Evolutionary conservation across 2,888 invertebrate genomes (phyloP), one percentile per base, ranked within the genome.

Genomic region (Polyommatus icarus): DNA sequence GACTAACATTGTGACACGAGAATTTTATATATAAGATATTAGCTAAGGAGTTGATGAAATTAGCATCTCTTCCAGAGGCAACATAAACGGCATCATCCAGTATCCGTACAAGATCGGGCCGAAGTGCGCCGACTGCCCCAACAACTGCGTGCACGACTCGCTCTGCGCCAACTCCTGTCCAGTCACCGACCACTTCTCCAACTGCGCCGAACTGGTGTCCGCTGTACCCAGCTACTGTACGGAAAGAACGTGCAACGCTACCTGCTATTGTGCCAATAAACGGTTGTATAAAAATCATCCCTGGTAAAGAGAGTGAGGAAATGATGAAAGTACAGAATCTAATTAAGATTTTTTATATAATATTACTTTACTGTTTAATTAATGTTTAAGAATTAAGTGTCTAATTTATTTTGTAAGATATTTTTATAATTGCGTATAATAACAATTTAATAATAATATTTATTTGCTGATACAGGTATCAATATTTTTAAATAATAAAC

Each of bases 131-230:
- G 95, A 95, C 78, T 97, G 97, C 85, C 95, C 95, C 29, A 89
- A 93, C 36, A 89, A 95, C 80, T 97, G 97, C 86, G 91, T 95
- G 79, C 91, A 94, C 15, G 95, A 94, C 57, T 94, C 95, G 81
- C 94, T 97, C n/a, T 97, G 97, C 90, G 96, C 95, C 61, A 97
- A 97, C 90, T 86, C 95, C 0, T 97, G 97, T 84, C 93, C 94
- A 59, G 94, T 94, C 80, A 95, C 95, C 67, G 97, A 97, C 87
- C 89, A 94, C 59, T 97, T 96, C 95, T 95, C 96, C 77, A 97
- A 97, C 89, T 97, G 97, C 87, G 91, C 89, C 29, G 95, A 96
- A 77, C 90, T 97, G 36, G 89, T 95, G 80, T 78, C 67, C 29
- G 15, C 83, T 18, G 85, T 91, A 91, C 73, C 90, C 80, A 85